Percentiles rank a stretch among this genome's conserved stretches.
phyloP scores from a whole-genome alignment of 2,113 vertebrate species.

The Mesitornis unicolor region DNA sequence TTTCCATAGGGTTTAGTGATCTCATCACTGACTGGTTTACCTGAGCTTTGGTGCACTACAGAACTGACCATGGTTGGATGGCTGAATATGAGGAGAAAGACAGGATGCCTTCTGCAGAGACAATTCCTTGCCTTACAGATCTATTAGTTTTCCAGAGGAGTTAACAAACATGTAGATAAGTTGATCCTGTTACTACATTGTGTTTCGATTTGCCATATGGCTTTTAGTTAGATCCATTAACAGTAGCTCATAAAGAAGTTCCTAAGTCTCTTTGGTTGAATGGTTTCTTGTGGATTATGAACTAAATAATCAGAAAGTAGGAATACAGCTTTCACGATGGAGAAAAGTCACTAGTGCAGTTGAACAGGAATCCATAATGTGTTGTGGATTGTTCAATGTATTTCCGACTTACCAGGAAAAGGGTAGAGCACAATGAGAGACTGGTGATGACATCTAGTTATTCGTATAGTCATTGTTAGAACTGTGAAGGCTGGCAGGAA shows the following conservation, averaged over 20 bases:
- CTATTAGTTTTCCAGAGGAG: neutral
- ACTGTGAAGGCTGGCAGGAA: neutral
- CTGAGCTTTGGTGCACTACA: neutral
- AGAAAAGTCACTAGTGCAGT: neutral
- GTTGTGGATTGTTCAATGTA: neutral
- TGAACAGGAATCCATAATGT: neutral
- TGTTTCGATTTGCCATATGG: neutral
- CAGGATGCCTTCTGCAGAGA: neutral
- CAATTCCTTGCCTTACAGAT: neutral
- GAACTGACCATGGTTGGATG: rapidly evolving
- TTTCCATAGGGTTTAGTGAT: neutral
- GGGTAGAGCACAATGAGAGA: neutral
- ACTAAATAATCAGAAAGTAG: neutral
- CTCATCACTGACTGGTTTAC: neutral
- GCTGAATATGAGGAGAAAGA: neutral
- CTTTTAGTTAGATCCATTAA: neutral
- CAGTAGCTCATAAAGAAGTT: neutral
- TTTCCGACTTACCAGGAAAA: neutral
- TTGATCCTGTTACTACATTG: neutral
- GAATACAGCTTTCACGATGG: neutral
- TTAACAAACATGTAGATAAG: neutral
- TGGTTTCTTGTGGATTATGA: neutral
- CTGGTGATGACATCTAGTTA: neutral
- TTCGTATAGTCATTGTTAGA: neutral
- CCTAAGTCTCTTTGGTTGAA: neutral